Base-by-base conservation (phyloP, 2,113 vertebrate genomes). In the Periophthalmodon schlosseri region DNA sequence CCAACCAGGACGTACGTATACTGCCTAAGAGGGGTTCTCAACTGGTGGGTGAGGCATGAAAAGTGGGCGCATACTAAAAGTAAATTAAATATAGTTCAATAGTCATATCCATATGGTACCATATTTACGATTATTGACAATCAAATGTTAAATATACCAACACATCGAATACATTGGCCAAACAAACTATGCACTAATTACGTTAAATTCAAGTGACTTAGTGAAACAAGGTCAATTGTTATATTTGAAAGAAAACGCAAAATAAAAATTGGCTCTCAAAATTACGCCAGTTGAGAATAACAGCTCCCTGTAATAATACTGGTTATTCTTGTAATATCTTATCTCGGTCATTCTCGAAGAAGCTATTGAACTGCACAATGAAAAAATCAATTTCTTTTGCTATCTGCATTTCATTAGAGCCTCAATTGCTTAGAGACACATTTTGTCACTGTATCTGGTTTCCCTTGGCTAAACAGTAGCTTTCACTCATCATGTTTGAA, bases 1-100 rank as follows among this genome's bases (percentile, higher is more conserved):
- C 94, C 86, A 95, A 95, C 87, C 94, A 95, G 71, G 94, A 95
- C 16, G 94, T 94, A 90, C 4, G 94, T 93, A 86, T 65, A 76
- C 46, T 63, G 13, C 8, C 2, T 28, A 1, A 12, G 5, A 28
- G 23, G 24, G 60, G 14, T 61, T 61, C 24, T 63, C 16, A 18
- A 9, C 16, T 63, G 57, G 20, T 28, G 21, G 57, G 13, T 60
- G 21, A 11, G 7, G 9, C 39, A 44, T 44, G 39, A 20, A 58
- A 58, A 13, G 56, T 58, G 21, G 10, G 56, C 4, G 20, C 50
- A 54, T 8, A 4, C 5, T 7, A 20, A 54, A 54, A 54, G 9
- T 10, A 44, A 1, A 54, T 8, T 54, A 6, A 18, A 49, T 49
- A 15, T 13, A 44, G 13, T 16, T 49, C 12, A 49, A 16, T 15